These are phyloP conservation scores for Falco biarmicus DNA, from an alignment of 2,797 vertebrate species.

Conservation along the genomic window DNA sequence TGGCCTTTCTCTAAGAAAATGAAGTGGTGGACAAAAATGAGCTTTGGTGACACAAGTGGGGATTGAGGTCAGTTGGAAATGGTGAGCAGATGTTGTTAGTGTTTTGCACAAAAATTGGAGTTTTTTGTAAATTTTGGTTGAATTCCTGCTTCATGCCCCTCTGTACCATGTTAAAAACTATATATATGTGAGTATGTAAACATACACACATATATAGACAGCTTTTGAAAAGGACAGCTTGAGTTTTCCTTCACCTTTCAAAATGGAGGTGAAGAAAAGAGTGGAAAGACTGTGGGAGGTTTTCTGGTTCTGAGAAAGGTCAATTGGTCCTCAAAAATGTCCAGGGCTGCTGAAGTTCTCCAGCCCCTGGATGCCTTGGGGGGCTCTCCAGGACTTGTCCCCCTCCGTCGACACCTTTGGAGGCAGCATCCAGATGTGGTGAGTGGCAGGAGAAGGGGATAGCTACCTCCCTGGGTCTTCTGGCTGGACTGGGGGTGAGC, in stretches of 20 bases:
- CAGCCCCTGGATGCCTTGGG: not conserved
- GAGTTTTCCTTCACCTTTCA: not conserved
- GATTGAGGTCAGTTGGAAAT: not conserved
- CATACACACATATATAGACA: rapidly evolving
- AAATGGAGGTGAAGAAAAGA: not conserved
- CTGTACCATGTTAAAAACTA: not conserved
- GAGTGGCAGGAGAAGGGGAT: not conserved
- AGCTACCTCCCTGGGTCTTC: not conserved
- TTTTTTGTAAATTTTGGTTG: not conserved
- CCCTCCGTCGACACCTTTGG: not conserved
- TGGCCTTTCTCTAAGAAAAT: not conserved
- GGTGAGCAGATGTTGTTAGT: not conserved
- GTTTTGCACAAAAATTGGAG: not conserved
- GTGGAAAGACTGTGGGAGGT: not conserved
- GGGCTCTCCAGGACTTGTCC: rapidly evolving
- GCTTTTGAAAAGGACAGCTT: not conserved
- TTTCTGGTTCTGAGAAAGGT: not conserved
- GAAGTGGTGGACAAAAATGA: rapidly evolving
- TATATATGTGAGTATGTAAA: rapidly evolving
- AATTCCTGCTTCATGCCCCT: not conserved
- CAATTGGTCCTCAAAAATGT: not conserved
- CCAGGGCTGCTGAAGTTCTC: not conserved
- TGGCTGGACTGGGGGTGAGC: not conserved
- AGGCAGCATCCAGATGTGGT: not conserved
- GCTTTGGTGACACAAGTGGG: not conserved